phyloP scores from a whole-genome alignment of 2,888 invertebrate genomes.

The Catonia carolina region DNA sequence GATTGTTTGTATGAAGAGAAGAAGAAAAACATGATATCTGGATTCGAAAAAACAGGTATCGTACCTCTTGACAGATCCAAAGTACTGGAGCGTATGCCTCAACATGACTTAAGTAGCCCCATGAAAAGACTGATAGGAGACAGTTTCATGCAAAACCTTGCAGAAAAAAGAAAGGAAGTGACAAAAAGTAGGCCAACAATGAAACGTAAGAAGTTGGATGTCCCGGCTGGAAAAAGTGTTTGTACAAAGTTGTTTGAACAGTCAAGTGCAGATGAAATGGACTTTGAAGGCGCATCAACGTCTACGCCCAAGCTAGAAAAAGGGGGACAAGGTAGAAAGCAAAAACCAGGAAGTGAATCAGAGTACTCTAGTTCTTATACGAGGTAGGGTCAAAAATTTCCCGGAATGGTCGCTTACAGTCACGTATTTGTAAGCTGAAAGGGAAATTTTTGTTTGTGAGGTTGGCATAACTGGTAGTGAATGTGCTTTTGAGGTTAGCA shows the following conservation, averaged over 20 bases:
- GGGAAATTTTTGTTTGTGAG: too few relatives aligned
- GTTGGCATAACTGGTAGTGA: too few relatives aligned
- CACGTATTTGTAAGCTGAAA: too few relatives aligned
- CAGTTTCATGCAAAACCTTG: slow-evolving; percentile 5
- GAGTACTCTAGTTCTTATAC: slow-evolving; percentile 4
- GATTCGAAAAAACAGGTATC: slow-evolving; percentile 6
- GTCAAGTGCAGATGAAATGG: background rate
- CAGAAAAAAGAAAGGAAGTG: slow-evolving; percentile 6
- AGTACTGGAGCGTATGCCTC: slow-evolving; percentile 6
- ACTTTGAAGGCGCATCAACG: too few relatives aligned
- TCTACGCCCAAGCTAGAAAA: background rate
- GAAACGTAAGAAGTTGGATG: slow-evolving; percentile 1
- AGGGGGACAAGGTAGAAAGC: background rate
- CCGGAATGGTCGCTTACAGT: too few relatives aligned
- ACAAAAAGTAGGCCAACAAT: background rate
- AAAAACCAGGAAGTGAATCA: slow-evolving; percentile 2
- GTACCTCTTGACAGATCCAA: slow-evolving; percentile 5
- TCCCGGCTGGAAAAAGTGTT: slow-evolving; percentile 8
- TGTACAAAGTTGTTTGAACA: slow-evolving; percentile 8
- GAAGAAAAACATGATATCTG: slow-evolving; percentile 5
- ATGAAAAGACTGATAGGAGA: slow-evolving; percentile 9
- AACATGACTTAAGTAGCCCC: background rate
- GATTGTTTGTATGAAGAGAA: slow-evolving; percentile 12
- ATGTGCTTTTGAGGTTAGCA: too few relatives aligned
- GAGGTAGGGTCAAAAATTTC: too few relatives aligned